Evolutionary conservation across 2,797 vertebrate genomes (phyloP).

Genomic region (Sternarchorhynchus goeldii): DNA sequence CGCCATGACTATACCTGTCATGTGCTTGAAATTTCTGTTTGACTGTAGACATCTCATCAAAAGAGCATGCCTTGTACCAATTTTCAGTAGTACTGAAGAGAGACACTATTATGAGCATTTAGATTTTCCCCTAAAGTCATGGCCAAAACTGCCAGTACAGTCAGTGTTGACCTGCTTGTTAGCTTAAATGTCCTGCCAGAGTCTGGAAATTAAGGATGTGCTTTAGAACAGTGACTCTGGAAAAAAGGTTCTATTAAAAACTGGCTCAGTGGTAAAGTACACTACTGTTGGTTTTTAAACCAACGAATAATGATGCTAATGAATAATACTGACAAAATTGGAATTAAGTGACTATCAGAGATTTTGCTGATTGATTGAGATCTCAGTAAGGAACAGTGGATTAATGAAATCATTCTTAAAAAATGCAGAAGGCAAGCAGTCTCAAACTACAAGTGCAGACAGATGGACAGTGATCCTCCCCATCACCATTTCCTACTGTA

Average conservation of each 20-base stretch:
- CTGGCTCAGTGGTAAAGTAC: background rate
- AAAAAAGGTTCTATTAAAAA: background rate
- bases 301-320: background rate
- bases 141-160: background rate
- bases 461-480: constrained; percentile 42
- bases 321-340: background rate
- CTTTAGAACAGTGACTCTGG: background rate
- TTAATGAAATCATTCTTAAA: constrained; percentile 14
- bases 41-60: constrained; percentile 19
- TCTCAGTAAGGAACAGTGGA: constrained; percentile 3
- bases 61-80: background rate
- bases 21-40: constrained; percentile 23
- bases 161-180: background rate
- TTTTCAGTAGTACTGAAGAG: background rate
- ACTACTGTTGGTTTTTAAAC: background rate
- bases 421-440: constrained; percentile 4
- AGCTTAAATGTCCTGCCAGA: background rate
- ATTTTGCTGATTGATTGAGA: background rate
- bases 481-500: constrained; percentile 20
- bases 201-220: background rate
- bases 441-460: constrained; percentile 36
- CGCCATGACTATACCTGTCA: constrained; percentile 34
- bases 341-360: background rate
- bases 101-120: background rate
- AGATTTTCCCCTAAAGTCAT: background rate